Conservation (phyloP, 2,888 invertebrate species). For the Andrena hattorfiana region DNA sequence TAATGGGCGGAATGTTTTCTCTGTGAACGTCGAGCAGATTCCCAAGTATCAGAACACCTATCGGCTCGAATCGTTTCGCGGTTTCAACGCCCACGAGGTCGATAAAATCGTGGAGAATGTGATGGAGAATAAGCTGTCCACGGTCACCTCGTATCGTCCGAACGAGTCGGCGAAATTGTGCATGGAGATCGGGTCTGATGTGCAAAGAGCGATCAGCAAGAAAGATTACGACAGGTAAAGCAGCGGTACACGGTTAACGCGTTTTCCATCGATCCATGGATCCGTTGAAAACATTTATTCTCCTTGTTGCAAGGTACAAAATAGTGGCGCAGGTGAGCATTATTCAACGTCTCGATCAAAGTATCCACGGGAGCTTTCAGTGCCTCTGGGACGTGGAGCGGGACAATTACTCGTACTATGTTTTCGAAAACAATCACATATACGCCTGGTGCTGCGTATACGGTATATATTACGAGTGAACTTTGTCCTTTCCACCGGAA, state of each 20-base stretch:
- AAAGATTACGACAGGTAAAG: conserved; percentile 69
- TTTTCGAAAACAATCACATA: conserved; percentile 69
- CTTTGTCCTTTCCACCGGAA: background rate
- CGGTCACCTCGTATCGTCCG: conserved; percentile 60
- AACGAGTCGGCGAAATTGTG: conserved; percentile 57
- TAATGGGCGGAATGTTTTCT: background rate
- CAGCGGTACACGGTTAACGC: too few species aligned
- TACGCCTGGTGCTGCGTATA: conserved; percentile 70
- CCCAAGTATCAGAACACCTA: conserved; percentile 71
- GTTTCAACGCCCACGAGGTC: conserved; percentile 48
- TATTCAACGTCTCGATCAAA: conserved; percentile 70
- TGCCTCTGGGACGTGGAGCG: conserved; percentile 72
- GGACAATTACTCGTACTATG: conserved; percentile 74
- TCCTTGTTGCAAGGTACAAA: conserved; percentile 65
- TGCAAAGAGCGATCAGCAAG: conserved; percentile 60
- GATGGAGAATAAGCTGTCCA: conserved; percentile 59
- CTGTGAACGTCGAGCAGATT: conserved; percentile 46
- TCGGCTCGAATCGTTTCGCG: conserved; percentile 63
- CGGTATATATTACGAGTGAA: conserved; percentile 68
- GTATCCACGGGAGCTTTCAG: conserved; percentile 62
- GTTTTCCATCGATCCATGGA: background rate
- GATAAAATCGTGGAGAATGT: conserved; percentile 57
- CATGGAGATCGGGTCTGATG: conserved; percentile 59
- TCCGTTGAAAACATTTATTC: background rate
- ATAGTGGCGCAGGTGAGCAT: conserved; percentile 68